Evolutionary conservation across 1,140 invertebrate species (phyloP).

Genomic region (Aphelenchoides besseyi): DNA sequence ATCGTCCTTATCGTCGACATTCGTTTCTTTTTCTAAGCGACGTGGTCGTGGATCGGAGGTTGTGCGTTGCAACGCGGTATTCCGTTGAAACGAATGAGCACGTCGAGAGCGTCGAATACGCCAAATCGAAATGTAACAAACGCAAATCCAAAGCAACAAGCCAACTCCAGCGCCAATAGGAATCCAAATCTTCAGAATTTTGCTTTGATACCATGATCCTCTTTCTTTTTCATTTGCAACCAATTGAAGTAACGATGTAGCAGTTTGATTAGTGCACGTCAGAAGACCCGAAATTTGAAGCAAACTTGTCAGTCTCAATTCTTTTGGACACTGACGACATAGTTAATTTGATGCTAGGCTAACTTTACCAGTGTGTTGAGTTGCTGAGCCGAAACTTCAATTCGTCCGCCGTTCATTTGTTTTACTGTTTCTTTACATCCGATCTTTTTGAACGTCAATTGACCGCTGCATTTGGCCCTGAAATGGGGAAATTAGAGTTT

Average conservation of each 20-base stretch:
- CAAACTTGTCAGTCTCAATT: not conserved
- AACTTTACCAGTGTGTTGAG: not conserved
- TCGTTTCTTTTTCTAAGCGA: not conserved
- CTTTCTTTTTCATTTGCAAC: not conserved
- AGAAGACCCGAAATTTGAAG: not conserved
- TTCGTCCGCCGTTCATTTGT: not conserved
- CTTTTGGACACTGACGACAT: not conserved
- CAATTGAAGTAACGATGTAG: not conserved
- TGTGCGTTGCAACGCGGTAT: conserved; percentile 1
- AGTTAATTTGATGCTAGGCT: no score
- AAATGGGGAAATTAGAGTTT: no score
- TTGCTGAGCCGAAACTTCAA: not conserved
- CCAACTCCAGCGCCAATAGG: not conserved
- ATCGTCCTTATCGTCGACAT: no score
- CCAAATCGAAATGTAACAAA: conserved; percentile 1
- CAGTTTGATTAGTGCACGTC: not conserved
- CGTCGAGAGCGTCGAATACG: not conserved
- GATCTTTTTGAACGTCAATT: no score
- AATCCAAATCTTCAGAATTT: not conserved
- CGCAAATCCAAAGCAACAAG: not conserved
- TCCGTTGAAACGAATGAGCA: not conserved
- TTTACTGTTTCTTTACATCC: no score
- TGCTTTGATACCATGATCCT: conserved; percentile 6
- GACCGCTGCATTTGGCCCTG: no score
- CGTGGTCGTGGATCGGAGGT: conserved; percentile 2